Evolutionary conservation across 2,888 invertebrate genomes (phyloP).

Genomic region (Heliconius hortense): DNA sequence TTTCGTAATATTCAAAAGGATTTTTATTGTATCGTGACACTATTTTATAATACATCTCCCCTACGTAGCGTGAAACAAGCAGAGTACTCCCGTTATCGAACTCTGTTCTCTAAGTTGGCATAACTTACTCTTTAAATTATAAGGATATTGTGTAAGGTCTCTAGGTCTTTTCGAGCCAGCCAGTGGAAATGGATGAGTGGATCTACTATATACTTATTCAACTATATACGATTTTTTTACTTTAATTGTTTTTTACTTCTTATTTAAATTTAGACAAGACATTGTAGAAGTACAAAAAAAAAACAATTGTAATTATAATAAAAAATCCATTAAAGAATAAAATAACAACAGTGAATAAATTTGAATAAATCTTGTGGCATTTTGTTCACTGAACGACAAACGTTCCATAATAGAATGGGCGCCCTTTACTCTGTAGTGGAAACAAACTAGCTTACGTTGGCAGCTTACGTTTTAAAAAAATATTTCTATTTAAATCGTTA

Average conservation of each 20-base stretch:
- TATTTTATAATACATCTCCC: too few species aligned
- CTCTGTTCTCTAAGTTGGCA: too few species aligned
- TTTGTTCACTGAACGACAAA: slow-evolving; percentile 19
- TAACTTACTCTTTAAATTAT: too few species aligned
- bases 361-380: slow-evolving; percentile 20
- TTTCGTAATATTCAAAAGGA: too few species aligned
- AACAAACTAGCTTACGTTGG: slow-evolving; percentile 10
- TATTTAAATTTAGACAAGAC: background rate
- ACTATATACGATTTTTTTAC: background rate
- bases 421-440: slow-evolving; percentile 20
- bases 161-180: too few species aligned
- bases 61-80: too few species aligned
- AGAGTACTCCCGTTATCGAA: too few species aligned
- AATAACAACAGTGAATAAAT: slow-evolving; percentile 1
- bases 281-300: background rate
- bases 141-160: too few species aligned
- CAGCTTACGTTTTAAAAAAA: background rate
- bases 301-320: background rate
- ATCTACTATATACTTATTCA: too few species aligned
- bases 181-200: too few species aligned
- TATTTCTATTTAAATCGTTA: background rate
- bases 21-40: too few species aligned
- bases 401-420: slow-evolving; percentile 15
- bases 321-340: slow-evolving; percentile 6
- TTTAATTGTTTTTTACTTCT: background rate